Evolutionary conservation across 2,888 invertebrate genomes (phyloP).

Genomic region (Chalcosyrphus nemorum): DNA sequence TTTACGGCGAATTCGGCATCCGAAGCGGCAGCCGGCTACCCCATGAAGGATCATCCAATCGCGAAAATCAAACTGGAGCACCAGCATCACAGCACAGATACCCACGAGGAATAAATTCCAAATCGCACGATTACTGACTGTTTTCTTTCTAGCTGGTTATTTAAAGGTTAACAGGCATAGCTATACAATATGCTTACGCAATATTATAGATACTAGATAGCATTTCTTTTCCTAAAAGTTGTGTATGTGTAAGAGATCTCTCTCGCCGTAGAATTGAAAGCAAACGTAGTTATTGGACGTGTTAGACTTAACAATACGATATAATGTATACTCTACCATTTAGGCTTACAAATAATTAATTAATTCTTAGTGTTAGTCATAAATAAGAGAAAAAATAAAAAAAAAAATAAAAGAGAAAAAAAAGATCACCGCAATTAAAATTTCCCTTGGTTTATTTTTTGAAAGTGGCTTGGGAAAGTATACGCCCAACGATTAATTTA

Average conservation of each 20-base stretch:
- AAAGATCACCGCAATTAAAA: constrained; percentile 26
- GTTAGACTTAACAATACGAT: constrained; percentile 57
- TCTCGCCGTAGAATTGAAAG: constrained; percentile 58
- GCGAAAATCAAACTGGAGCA: constrained; percentile 81
- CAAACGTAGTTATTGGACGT: constrained; percentile 55
- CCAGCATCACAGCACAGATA: constrained; percentile 79
- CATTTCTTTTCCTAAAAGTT: constrained; percentile 60
- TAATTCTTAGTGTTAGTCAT: constrained; percentile 39
- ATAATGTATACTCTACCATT: constrained; percentile 64
- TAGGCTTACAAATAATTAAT: constrained; percentile 43
- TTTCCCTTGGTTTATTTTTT: constrained; percentile 58
- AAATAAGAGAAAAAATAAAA: not conserved
- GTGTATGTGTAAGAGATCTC: constrained; percentile 54
- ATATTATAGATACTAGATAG: constrained; percentile 55
- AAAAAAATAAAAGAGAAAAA: not conserved
- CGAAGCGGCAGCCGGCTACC: constrained; percentile 74
- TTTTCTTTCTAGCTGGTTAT: constrained; percentile 46
- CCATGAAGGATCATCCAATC: constrained; percentile 74
- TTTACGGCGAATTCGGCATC: constrained; percentile 76
- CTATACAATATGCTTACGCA: constrained; percentile 41
- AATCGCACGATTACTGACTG: constrained; percentile 36
- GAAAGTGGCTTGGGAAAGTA: constrained; percentile 59
- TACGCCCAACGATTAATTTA: constrained; percentile 65
- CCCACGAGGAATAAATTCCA: constrained; percentile 79
- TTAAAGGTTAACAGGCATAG: constrained; percentile 26